Conservation (phyloP, 1,140 invertebrate genomes). For the Oncopodura yosiiana region DNA sequence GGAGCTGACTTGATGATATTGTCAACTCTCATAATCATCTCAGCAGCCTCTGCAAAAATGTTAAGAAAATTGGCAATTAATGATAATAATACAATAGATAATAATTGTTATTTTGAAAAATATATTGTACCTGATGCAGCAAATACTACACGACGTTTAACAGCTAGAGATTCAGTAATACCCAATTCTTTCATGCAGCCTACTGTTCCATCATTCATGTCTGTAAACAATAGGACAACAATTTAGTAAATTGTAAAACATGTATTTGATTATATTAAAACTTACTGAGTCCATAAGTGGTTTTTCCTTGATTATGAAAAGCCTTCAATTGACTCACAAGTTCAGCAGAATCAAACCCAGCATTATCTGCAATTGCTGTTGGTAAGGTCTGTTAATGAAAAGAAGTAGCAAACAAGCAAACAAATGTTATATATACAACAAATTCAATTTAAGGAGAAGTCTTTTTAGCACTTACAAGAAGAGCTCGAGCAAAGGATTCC, state of each 20-base stretch:
- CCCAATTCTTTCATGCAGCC: conserved; percentile 81
- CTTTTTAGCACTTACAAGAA: conserved; percentile 44
- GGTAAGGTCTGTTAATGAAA: conserved; percentile 60
- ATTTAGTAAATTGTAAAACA: background rate
- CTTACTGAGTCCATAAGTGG: conserved; percentile 72
- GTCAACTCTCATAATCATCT: conserved; percentile 98
- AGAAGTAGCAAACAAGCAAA: background rate
- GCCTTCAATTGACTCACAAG: conserved; percentile 82
- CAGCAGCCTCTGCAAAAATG: conserved; percentile 95
- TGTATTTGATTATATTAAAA: conserved; percentile 19
- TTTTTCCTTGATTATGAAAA: conserved; percentile 67
- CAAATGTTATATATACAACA: background rate
- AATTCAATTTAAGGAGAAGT: background rate
- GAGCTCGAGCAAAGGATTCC: conserved; percentile 85
- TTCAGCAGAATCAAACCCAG: conserved; percentile 94
- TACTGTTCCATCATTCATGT: conserved; percentile 76
- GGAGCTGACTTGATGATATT: conserved; percentile 94
- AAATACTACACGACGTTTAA: conserved; percentile 88
- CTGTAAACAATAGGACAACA: conserved; percentile 40
- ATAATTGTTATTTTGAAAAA: no score
- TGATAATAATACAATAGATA: no score
- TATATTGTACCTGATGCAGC: no score
- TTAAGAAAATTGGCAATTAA: no score
- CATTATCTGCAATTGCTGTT: conserved; percentile 95
- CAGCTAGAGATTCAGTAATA: conserved; percentile 91